Base-by-base conservation (phyloP, 2,888 invertebrate species). In the Eulithis testata region DNA sequence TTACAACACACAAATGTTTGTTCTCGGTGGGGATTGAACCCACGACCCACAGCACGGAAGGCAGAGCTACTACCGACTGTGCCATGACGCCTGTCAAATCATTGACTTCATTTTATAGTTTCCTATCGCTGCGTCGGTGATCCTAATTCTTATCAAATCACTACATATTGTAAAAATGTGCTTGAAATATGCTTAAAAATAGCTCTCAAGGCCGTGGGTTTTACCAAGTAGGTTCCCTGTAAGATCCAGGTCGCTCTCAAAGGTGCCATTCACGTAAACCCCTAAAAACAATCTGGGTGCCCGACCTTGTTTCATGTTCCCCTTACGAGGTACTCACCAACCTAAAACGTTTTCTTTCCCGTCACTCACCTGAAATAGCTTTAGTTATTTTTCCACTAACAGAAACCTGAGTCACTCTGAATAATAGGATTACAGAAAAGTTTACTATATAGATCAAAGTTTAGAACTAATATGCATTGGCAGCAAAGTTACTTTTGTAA, bases 321-420 rank as follows among this genome's bases (percentile, higher is more conserved):
- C 53, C 49, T 52, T 54, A 60, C 51, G 61, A 53, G 40, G 56
- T 56, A 67, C 60, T 67, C 55, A 44, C 59, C 44, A 12, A 36
- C 54, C 40, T 57, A 44, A 63, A 65, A 65, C 65, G 65, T 57
- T 65, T 65, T 21, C 60, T 45, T 60, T 64, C 60, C 47, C 65
- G 59, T 68, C 65, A 65, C 65, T 65, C 68, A 68, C 68, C 68
- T 65, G 62, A 61, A 65, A 57, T 60, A 14, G 60, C 67, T 56
- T 27, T 45, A 37, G 47, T 53, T 56, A 62, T 60, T 63, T 68
- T 62, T 62, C 59, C 61, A 45, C 9, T 37, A 57, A 61, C 61
- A 49, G 27, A 40, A 51, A 14, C 52, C n/a, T 54, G 9, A 40
- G 49, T 11, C 21, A 54, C 53, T 45, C 31, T 3, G 14, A 12